These are phyloP conservation scores for Megathymus violae DNA, from an alignment of 1,140 invertebrate species.

Conservation along the genomic window DNA sequence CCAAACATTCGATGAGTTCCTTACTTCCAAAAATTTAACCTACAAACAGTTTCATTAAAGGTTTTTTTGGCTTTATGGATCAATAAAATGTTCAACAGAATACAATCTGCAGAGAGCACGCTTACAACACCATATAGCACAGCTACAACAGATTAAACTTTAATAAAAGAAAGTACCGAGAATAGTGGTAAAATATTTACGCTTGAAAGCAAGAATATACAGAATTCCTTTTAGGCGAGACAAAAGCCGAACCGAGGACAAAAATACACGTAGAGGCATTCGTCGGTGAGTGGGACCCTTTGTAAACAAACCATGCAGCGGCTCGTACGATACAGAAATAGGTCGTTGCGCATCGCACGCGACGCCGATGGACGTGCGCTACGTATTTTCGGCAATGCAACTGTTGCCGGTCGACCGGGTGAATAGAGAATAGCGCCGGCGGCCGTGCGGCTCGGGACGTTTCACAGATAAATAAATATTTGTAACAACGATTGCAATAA, in stretches of 20 bases:
- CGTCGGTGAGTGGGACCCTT: constrained; percentile 31
- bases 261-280: constrained; percentile 28
- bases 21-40: too few species aligned
- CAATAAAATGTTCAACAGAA: too few species aligned
- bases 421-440: constrained; percentile 21
- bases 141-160: constrained; percentile 7
- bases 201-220: constrained; percentile 8
- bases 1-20: too few species aligned
- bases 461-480: constrained; percentile 6
- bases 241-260: constrained; percentile 19
- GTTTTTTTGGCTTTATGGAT: too few species aligned
- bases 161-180: constrained; percentile 11
- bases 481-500: constrained; percentile 2
- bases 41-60: too few species aligned
- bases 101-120: too few species aligned
- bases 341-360: constrained; percentile 39
- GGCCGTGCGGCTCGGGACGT: constrained; percentile 11
- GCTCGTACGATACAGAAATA: constrained; percentile 46
- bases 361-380: constrained; percentile 38
- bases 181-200: constrained; percentile 10
- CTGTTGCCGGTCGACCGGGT: constrained; percentile 35
- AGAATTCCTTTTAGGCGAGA: constrained; percentile 17
- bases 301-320: constrained; percentile 51
- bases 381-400: constrained; percentile 52
- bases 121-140: too few species aligned